These are phyloP conservation scores for Amia ocellicauda DNA, from an alignment of 2,113 vertebrate genomes.

Conservation along the genomic window DNA sequence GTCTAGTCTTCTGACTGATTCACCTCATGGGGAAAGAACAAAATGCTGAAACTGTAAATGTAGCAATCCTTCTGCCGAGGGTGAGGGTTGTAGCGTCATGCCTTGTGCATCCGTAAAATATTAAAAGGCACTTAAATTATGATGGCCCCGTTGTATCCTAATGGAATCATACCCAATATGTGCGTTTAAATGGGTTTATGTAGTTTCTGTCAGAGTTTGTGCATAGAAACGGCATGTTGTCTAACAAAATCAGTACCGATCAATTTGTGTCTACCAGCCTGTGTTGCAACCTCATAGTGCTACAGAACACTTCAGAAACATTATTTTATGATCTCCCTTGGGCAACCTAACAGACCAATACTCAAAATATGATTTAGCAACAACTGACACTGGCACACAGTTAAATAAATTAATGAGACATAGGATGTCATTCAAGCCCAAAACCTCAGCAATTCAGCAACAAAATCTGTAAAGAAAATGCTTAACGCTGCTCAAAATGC, in stretches of 20 bases:
- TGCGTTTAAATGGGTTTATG: not conserved
- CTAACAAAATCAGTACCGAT: not conserved
- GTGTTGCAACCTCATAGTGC: not conserved
- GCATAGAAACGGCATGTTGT: not conserved
- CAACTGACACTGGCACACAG: not conserved
- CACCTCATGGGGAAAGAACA: not conserved
- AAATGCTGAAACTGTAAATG: not conserved
- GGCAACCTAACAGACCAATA: not conserved
- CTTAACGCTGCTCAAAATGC: not conserved
- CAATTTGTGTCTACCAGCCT: not conserved
- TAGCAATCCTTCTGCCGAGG: not conserved
- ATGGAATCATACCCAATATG: not conserved
- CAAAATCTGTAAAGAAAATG: too few species aligned
- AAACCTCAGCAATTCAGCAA: not conserved
- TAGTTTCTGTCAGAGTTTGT: not conserved
- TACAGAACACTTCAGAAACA: not conserved
- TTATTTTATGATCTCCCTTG: not conserved
- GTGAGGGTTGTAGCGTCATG: not conserved
- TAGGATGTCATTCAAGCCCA: not conserved
- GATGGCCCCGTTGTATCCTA: not conserved
- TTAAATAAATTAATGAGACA: not conserved
- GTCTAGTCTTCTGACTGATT: conserved; percentile 6
- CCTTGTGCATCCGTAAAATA: not conserved
- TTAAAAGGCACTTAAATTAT: not conserved
- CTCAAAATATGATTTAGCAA: not conserved